Evolutionary conservation across 1,140 invertebrate genomes (phyloP).

Genomic region (Solenopsis fugax): DNA sequence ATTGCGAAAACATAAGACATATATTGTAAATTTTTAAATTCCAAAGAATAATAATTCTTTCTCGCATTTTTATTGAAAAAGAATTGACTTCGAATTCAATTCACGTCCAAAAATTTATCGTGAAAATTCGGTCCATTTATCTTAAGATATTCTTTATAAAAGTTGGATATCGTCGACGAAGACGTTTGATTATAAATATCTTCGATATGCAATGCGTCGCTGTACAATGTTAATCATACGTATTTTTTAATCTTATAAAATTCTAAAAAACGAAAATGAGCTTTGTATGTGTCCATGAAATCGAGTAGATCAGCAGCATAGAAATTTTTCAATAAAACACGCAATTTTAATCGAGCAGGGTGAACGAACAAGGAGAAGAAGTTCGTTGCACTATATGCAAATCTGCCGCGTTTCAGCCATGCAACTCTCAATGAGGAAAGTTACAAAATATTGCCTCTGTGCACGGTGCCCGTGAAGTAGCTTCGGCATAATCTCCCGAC

Average conservation of each 20-base stretch:
- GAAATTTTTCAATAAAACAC: slow-evolving; percentile 44
- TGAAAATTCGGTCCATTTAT: slow-evolving; percentile 2
- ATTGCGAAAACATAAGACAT: not conserved
- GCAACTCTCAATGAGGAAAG: slow-evolving; percentile 52
- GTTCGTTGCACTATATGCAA: slow-evolving; percentile 33
- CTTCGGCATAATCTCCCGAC: slow-evolving; percentile 3
- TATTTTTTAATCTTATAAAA: slow-evolving; percentile 15
- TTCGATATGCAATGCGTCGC: too few species aligned
- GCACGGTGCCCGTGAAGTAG: slow-evolving; percentile 1
- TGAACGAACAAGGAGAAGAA: not conserved
- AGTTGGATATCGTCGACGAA: not conserved
- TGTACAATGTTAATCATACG: not conserved
- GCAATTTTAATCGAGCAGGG: not conserved
- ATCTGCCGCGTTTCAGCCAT: slow-evolving; percentile 32
- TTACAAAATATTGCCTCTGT: slow-evolving; percentile 52
- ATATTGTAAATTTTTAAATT: not conserved
- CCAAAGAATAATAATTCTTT: not conserved
- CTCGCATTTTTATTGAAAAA: not conserved
- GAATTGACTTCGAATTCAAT: not conserved
- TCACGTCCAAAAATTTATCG: not conserved
- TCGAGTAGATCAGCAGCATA: not conserved
- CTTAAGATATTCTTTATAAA: not conserved
- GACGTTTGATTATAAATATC: not conserved
- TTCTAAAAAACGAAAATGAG: not conserved
- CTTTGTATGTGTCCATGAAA: not conserved